Evolutionary conservation across 2,113 vertebrate genomes (phyloP).

Genomic region (Osmerus mordax): DNA sequence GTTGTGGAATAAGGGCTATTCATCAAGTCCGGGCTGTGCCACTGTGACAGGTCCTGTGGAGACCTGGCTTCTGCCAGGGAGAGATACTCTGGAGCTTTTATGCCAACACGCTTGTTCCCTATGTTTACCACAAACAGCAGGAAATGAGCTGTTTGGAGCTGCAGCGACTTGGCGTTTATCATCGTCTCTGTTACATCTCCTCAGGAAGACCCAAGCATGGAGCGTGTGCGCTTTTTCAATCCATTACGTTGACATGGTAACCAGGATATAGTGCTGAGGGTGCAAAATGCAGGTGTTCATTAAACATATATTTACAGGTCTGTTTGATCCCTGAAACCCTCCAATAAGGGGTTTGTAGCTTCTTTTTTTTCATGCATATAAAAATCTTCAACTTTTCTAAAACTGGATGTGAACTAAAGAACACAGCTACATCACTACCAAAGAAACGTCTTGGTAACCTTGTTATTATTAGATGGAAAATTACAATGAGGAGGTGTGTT

Average conservation of each 20-base stretch:
- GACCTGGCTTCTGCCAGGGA: slow-evolving; percentile 28
- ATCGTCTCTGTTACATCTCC: slow-evolving; percentile 20
- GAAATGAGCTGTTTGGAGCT: slow-evolving; percentile 28
- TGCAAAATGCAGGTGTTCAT: slow-evolving; percentile 26
- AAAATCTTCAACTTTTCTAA: neutral
- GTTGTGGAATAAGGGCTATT: slow-evolving; percentile 52
- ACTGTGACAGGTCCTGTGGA: slow-evolving; percentile 48
- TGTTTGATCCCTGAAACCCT: neutral
- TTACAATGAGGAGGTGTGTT: slow-evolving; percentile 16
- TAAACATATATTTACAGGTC: slow-evolving; percentile 28
- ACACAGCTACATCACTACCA: neutral
- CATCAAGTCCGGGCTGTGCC: slow-evolving; percentile 43
- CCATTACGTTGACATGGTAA: slow-evolving; percentile 1
- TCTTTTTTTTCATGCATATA: neutral
- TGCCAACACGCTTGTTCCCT: slow-evolving; percentile 28
- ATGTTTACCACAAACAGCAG: slow-evolving; percentile 31
- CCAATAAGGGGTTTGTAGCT: neutral
- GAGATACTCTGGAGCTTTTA: slow-evolving; percentile 43
- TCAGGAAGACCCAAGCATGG: neutral
- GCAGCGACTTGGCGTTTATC: slow-evolving; percentile 32
- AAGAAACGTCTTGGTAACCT: slow-evolving; percentile 3
- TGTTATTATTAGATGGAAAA: neutral
- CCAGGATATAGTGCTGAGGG: neutral
- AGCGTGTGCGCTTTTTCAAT: slow-evolving; percentile 31
- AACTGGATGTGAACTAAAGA: neutral